Conservation (phyloP, 2,888 invertebrate genomes). For the Autographa gamma region DNA sequence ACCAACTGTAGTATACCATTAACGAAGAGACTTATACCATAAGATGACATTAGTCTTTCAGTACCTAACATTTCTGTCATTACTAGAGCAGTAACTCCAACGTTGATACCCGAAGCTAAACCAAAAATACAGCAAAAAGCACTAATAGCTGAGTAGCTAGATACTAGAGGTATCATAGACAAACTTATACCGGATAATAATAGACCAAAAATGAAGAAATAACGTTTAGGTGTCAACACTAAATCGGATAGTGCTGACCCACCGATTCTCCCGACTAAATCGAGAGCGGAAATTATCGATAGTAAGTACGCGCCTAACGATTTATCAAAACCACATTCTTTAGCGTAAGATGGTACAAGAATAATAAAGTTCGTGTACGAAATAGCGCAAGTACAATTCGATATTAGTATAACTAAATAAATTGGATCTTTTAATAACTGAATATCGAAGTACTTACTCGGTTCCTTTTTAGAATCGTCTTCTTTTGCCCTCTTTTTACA, state of each 20-base stretch:
- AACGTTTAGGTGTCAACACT: slow-evolving; percentile 93
- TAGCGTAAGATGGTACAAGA: slow-evolving; percentile 93
- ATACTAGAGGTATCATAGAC: slow-evolving; percentile 91
- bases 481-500: slow-evolving; percentile 76
- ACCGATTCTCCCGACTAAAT: slow-evolving; percentile 95
- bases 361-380: slow-evolving; percentile 96
- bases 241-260: slow-evolving; percentile 95
- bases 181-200: slow-evolving; percentile 93
- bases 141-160: slow-evolving; percentile 90
- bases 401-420: slow-evolving; percentile 94
- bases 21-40: slow-evolving; percentile 95
- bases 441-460: slow-evolving; percentile 92
- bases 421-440: slow-evolving; percentile 93
- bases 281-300: slow-evolving; percentile 94
- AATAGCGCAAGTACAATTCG: slow-evolving; percentile 95
- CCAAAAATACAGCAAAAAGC: slow-evolving; percentile 94
- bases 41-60: slow-evolving; percentile 95
- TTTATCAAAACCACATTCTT: slow-evolving; percentile 92
- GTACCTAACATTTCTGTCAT: slow-evolving; percentile 96
- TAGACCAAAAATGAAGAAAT: slow-evolving; percentile 94
- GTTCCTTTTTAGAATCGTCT: slow-evolving; percentile 76
- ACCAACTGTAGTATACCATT: slow-evolving; percentile 94
- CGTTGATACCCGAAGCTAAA: slow-evolving; percentile 94
- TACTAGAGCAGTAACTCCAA: slow-evolving; percentile 95
- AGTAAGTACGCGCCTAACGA: slow-evolving; percentile 92